Percentiles rank a stretch among this genome's conserved stretches.
These are phyloP conservation scores for Trididemnum clinides DNA, from an alignment of 23 tunicate genomes.

Conservation along the genomic window DNA sequence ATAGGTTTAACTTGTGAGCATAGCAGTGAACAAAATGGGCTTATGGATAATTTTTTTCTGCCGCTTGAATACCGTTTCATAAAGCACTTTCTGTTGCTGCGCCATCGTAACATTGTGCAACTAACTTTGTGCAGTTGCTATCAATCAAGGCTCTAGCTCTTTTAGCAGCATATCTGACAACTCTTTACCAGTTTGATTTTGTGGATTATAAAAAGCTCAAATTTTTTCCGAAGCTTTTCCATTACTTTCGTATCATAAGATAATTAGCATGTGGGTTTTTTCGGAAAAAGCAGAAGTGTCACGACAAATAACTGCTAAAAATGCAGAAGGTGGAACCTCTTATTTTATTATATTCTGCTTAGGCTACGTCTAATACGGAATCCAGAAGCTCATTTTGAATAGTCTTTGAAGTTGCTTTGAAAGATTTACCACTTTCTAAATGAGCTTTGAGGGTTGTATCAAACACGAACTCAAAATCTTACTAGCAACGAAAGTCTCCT, in stretches of 20 bases:
- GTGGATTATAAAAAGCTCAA: conserved; percentile 18
- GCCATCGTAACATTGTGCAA: conserved; percentile 15
- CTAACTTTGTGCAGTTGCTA: too few species aligned
- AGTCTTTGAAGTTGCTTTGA: neutral
- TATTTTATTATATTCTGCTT: neutral
- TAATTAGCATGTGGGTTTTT: neutral
- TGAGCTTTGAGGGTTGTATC: neutral
- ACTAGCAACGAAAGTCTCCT: neutral
- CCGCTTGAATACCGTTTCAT: neutral
- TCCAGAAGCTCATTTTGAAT: neutral
- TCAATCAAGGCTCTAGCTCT: too few species aligned
- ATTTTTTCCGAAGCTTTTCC: neutral
- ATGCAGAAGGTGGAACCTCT: neutral
- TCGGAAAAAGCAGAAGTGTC: conserved; percentile 23
- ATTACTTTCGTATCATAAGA: neutral
- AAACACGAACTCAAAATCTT: neutral
- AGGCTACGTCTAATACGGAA: neutral
- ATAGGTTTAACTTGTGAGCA: neutral
- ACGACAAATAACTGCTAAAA: neutral
- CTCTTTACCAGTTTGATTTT: too few species aligned
- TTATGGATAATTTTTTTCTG: neutral
- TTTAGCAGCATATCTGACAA: too few species aligned
- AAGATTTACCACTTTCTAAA: neutral
- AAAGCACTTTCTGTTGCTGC: neutral
- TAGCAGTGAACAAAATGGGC: conserved; percentile 10